Percentiles rank a stretch among this genome's conserved stretches.
Conservation (phyloP, 2,113 vertebrate genomes). For the Pampusana beccarii region DNA sequence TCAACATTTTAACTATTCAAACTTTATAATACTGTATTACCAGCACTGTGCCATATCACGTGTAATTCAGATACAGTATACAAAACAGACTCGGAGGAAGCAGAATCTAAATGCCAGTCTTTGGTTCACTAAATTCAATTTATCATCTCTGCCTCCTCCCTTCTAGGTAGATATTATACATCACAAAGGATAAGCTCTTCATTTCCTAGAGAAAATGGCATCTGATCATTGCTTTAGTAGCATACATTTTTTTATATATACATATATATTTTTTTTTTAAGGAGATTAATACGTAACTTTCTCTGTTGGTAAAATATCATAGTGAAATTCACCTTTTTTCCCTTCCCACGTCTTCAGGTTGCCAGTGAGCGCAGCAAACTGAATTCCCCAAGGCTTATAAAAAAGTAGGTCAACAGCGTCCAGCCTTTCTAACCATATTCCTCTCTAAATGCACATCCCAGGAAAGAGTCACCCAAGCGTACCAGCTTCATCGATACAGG, state of each 20-base stretch:
- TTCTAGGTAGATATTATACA: background rate
- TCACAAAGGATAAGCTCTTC: background rate
- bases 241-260: background rate
- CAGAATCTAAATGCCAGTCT: background rate
- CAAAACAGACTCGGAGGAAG: background rate
- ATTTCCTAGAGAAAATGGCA: background rate
- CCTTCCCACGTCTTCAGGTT: background rate
- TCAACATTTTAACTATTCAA: background rate
- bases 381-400: background rate
- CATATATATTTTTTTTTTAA: background rate
- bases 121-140: background rate
- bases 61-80: background rate
- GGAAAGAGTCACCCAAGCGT: background rate
- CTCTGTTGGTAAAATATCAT: background rate
- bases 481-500: background rate
- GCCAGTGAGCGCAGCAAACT: background rate
- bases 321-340: background rate
- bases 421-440: background rate
- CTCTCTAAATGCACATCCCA: background rate
- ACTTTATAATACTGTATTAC: background rate
- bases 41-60: background rate
- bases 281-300: background rate
- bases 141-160: background rate
- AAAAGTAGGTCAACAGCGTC: slow-evolving; percentile 39
- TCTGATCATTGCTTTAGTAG: background rate